phyloP scores from a whole-genome alignment of 2,888 invertebrate species.

The Epinotia nisella region DNA sequence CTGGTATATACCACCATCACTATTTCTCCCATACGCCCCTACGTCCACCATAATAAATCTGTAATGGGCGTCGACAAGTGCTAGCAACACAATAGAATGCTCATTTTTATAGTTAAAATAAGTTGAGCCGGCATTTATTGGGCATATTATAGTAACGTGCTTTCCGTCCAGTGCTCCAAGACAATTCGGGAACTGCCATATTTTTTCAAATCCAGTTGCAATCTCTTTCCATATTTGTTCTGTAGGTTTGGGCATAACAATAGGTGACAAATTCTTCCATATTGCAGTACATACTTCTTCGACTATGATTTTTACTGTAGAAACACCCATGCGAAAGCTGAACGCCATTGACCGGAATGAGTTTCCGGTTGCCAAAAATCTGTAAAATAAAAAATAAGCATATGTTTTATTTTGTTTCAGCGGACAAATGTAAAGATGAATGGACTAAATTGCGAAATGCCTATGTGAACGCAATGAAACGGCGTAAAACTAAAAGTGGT shows the following conservation, averaged over 20 bases:
- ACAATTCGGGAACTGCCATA: slow-evolving; percentile 42
- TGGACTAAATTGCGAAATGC: slow-evolving; percentile 50
- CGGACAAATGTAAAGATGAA: slow-evolving; percentile 46
- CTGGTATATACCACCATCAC: slow-evolving; percentile 12
- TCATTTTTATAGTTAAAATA: slow-evolving; percentile 15
- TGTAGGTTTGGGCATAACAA: slow-evolving; percentile 50
- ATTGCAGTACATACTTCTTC: slow-evolving; percentile 54
- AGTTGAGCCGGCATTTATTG: slow-evolving; percentile 37
- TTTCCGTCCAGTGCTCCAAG: slow-evolving; percentile 40
- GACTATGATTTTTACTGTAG: slow-evolving; percentile 52
- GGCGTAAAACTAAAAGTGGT: slow-evolving; percentile 47
- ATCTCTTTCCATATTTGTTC: slow-evolving; percentile 43
- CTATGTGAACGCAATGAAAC: slow-evolving; percentile 47
- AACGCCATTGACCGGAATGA: slow-evolving; percentile 52
- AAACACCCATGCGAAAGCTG: slow-evolving; percentile 52
- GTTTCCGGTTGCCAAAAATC: slow-evolving; percentile 51
- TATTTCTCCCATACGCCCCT: slow-evolving; percentile 17
- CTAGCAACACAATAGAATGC: slow-evolving; percentile 11
- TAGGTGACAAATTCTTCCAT: slow-evolving; percentile 50
- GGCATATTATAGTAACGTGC: slow-evolving; percentile 38
- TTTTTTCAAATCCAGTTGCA: slow-evolving; percentile 38
- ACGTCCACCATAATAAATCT: slow-evolving; percentile 11
- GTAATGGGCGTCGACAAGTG: slow-evolving; percentile 23
- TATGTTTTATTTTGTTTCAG: slow-evolving; percentile 46
- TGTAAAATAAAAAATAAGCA: slow-evolving; percentile 45